phyloP scores from a whole-genome alignment of 2,888 invertebrate genomes.

The Hirtodrosophila histrioides region DNA sequence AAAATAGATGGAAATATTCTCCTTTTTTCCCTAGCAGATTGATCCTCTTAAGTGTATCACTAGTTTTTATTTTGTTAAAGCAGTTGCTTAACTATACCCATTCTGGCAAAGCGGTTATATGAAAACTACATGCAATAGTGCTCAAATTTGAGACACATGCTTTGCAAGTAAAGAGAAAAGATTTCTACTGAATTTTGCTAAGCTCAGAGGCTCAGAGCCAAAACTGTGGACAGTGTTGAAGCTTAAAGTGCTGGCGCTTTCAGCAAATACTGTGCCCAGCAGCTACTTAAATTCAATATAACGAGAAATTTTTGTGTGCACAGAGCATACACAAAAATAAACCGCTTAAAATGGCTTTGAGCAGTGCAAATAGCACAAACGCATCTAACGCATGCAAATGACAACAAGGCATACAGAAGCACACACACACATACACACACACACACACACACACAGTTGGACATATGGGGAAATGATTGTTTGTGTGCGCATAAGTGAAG shows the following conservation, averaged over 20 bases:
- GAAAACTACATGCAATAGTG: too few species aligned
- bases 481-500: slow-evolving; percentile 66
- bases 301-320: slow-evolving; percentile 45
- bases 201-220: too few species aligned
- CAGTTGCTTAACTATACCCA: too few species aligned
- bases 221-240: slow-evolving; percentile 8
- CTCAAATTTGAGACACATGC: too few species aligned
- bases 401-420: slow-evolving; percentile 55
- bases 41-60: too few species aligned
- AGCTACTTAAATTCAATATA: slow-evolving; percentile 49
- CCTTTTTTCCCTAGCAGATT: too few species aligned
- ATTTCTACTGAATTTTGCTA: too few species aligned
- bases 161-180: too few species aligned
- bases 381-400: slow-evolving; percentile 75
- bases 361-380: slow-evolving; percentile 71
- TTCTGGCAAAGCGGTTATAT: too few species aligned
- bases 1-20: too few species aligned
- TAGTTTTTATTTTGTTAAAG: too few species aligned
- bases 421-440: slow-evolving; percentile 24
- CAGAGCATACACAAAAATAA: slow-evolving; percentile 55
- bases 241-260: slow-evolving; percentile 16
- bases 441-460: not conserved
- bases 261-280: slow-evolving; percentile 17
- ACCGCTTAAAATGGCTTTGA: slow-evolving; percentile 77
- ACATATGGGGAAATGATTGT: slow-evolving; percentile 27